phyloP scores from a whole-genome alignment of 2,797 vertebrate species.

The Scarus forsteni region DNA sequence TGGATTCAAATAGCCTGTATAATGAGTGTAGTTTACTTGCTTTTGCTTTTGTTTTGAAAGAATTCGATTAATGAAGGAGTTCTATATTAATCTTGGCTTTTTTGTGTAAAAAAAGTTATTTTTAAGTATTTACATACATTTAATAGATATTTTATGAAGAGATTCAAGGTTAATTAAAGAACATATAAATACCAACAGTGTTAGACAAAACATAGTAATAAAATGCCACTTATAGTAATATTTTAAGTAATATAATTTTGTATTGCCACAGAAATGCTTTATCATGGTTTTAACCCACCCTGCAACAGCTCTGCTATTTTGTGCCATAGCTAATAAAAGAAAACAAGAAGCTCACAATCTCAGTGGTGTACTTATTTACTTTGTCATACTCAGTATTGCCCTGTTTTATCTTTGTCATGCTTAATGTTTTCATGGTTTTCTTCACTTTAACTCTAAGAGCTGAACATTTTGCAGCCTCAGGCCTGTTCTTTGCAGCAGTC shows the following conservation, averaged over 20 bases:
- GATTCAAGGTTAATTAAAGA: too few relatives aligned
- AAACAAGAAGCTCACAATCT: too few relatives aligned
- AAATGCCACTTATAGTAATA: too few relatives aligned
- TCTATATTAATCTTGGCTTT: too few relatives aligned
- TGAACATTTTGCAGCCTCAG: slow-evolving; percentile 2
- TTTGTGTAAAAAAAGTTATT: too few relatives aligned
- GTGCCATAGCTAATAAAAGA: background rate
- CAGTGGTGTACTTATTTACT: background rate
- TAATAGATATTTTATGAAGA: too few relatives aligned
- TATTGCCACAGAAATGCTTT: background rate
- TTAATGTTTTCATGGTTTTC: background rate
- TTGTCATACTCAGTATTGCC: background rate
- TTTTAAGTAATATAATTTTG: too few relatives aligned
- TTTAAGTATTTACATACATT: too few relatives aligned
- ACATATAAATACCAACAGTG: too few relatives aligned
- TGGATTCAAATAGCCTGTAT: too few relatives aligned
- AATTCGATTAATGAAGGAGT: too few relatives aligned
- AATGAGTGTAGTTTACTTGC: accelerated
- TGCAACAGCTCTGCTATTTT: background rate
- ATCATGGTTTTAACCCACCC: background rate
- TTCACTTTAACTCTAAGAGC: slow-evolving; percentile 16
- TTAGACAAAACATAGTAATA: too few relatives aligned
- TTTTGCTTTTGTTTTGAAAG: background rate
- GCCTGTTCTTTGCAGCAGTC: background rate
- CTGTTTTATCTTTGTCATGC: background rate